Evolutionary conservation across 2,113 vertebrate species (phyloP).

Genomic region (Melanotaenia duboulayi): DNA sequence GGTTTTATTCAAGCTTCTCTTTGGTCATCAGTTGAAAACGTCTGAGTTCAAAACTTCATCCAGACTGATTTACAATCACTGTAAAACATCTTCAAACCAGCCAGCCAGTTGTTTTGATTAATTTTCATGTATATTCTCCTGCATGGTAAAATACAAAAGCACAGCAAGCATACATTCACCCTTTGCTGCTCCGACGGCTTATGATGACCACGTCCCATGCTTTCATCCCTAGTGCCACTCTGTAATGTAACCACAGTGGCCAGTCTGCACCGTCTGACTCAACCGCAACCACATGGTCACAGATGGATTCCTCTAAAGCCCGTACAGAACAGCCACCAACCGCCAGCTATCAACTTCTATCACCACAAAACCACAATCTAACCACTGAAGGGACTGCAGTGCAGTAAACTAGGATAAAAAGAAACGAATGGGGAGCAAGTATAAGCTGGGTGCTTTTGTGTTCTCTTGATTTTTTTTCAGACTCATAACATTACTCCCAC

Average conservation of each 20-base stretch:
- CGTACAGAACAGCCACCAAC: conserved; percentile 61
- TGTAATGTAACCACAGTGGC: conserved; percentile 37
- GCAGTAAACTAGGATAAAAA: background rate
- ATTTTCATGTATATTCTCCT: conserved; percentile 2
- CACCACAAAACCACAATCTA: conserved; percentile 71
- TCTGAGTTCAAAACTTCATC: background rate
- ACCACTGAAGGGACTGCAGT: conserved; percentile 42
- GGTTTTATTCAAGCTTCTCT: background rate
- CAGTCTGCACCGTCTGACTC: conserved; percentile 53
- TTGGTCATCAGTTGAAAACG: background rate
- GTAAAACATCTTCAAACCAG: background rate
- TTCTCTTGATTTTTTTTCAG: background rate
- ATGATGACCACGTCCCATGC: conserved; percentile 9
- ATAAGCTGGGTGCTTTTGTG: background rate
- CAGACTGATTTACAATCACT: background rate
- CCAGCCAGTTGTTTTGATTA: background rate
- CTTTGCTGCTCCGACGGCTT: background rate
- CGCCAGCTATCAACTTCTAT: conserved; percentile 66
- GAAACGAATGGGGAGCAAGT: background rate
- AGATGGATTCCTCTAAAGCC: conserved; percentile 71
- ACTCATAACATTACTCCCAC: accelerated
- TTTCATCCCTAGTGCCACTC: conserved; percentile 34
- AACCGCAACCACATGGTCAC: conserved; percentile 67
- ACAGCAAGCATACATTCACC: background rate
- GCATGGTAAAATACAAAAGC: background rate